Base-by-base conservation (phyloP, 2,888 invertebrate genomes). In the Pocota personata region DNA sequence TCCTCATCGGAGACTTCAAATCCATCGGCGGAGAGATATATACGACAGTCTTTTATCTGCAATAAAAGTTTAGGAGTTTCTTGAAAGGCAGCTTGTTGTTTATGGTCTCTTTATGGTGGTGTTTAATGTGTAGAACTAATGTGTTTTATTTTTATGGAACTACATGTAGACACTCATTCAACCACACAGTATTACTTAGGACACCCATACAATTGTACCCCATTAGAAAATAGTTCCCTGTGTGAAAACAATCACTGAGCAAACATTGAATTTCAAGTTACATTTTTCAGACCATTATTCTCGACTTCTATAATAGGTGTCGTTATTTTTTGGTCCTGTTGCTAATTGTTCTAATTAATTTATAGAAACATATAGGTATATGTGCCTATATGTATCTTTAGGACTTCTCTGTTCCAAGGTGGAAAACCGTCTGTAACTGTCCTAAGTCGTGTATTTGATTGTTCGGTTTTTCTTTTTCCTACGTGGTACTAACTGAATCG, bases 1-100 rank as follows among this genome's bases (percentile, higher is more conserved):
- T 96, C 96, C 88, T 97, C 96, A 88, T 95, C 96, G 52, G 95
- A 94, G 16, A 96, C 94, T 88, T 94, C 93, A 32, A 95, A 95
- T 64, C 96, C 96, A 92, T 96, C 96, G 88, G 94, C 93, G 21
- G 95, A 94, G 83, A 95, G 93, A 90, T 93, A 94, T 43, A 95
- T 92, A 76, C 93, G 93, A 89, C 94, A 93, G 64, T 92, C 89
- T 87, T 89, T 87, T 57, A 92, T 89, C 92, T 92, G 35, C 27
- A 72, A 87, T 76, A 30, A 3, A 37, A 71, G 35, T 19, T n/a
- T n/a, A 1, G n/a, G n/a, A 8, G 8, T n/a, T 52, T 30, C 50
- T 52, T 72, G 35, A 60, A 19, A 48, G 21, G 48, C 48, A 35
- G 21, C 16, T 58, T 12, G 21, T 37, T 12, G 14, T 12, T 16